Base-by-base conservation (phyloP, 2,797 vertebrate species). In the Hozukius guyotensis region DNA sequence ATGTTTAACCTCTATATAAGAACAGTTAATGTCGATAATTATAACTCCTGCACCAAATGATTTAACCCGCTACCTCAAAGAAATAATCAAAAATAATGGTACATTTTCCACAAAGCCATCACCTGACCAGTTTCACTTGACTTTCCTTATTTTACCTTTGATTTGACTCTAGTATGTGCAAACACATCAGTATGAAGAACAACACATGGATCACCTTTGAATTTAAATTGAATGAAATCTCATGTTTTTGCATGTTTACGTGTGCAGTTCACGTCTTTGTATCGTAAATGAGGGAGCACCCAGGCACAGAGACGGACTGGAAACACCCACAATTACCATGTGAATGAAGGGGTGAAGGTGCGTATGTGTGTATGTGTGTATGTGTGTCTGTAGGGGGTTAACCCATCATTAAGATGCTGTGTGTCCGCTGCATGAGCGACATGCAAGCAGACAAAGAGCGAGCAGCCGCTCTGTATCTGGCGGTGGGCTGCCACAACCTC, bases 241-340 rank as follows among this genome's bases (percentile, higher is more conserved):
- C 27, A 25, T 29, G 49, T 42, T 32, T 77, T 5, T 46, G 14
- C 31, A 64, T 71, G 60, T 82, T 59, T 75, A 8, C 65, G 0
- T 36, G 2, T 56, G 63, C 27, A 10, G 27, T 14, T 78, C 70
- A 49, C 11, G 34, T 72, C 63, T 78, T 74, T 70, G 32, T 67
- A 56, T 76, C 29, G 12, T n/a, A 34, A n/a, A 31, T 38, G 53
- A 62, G 4, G 20, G 25, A 66, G 16, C 27, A 55, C 29, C 52
- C 8, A 57, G 56, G 53, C 77, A 83, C 75, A 72, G 81, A 85
- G 69, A 74, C 67, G 57, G 78, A 75, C 59, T 72, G 87, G 80
- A 75, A 83, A 80, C 77, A 38, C 81, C 86, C 65, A 22, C 20
- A 49, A 92, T 94, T 92, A 89, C 27, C 87, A 93, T 93, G 77